A percentile compares a stretch with the other conserved stretches of the same genome.
Conservation (phyloP, 2,888 invertebrate genomes). For the Cerceris rybyensis region DNA sequence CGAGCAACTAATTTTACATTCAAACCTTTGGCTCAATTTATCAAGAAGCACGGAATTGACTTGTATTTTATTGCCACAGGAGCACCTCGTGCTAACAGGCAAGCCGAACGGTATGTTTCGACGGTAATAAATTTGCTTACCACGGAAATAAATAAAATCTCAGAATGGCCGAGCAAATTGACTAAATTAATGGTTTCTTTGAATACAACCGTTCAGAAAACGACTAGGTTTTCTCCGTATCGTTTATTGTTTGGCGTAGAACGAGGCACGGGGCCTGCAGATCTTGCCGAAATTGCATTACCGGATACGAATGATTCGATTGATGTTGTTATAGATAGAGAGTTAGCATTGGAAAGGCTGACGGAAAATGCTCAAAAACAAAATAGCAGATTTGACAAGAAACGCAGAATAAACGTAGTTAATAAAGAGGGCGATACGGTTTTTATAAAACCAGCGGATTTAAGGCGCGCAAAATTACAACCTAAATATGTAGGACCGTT, state of each 20-base stretch:
- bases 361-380: not conserved
- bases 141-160: not conserved
- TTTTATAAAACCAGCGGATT: not conserved
- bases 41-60: not conserved
- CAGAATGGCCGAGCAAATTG: constrained; percentile 20
- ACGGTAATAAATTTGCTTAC: constrained; percentile 9
- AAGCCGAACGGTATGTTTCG: constrained; percentile 12
- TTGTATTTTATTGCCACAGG: constrained; percentile 14
- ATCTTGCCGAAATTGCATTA: not conserved
- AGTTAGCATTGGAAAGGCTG: not conserved
- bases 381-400: not conserved
- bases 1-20: constrained; percentile 12
- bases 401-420: not conserved
- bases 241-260: constrained; percentile 14
- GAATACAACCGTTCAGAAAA: constrained; percentile 14
- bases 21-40: constrained; percentile 8
- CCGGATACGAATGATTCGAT: constrained; percentile 1
- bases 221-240: constrained; percentile 12
- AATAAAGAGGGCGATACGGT: constrained; percentile 14
- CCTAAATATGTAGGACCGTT: constrained; percentile 13
- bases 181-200: not conserved
- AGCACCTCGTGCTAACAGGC: constrained; percentile 13
- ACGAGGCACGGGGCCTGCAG: not conserved
- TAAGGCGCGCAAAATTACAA: constrained; percentile 7
- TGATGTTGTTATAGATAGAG: not conserved